These are phyloP conservation scores for Furcula furcula DNA, from an alignment of 2,888 invertebrate species.

Conservation along the genomic window DNA sequence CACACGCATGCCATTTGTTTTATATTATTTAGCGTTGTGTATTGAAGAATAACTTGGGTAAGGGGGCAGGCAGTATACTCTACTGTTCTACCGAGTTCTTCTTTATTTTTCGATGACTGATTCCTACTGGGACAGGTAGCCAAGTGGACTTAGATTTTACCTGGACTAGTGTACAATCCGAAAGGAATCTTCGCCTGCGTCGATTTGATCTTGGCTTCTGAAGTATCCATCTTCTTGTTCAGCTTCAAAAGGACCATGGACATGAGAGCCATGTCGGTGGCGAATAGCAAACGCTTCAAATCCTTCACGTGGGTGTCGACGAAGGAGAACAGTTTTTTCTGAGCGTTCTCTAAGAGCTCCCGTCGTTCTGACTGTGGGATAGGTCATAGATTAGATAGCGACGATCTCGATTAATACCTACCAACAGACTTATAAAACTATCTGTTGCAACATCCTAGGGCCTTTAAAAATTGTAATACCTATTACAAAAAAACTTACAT, in stretches of 20 bases:
- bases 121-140: too few relatives aligned
- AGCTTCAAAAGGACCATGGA: constrained; percentile 70
- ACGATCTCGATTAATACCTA: not conserved
- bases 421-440: too few relatives aligned
- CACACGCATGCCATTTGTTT: too few relatives aligned
- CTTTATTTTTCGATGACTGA: too few relatives aligned
- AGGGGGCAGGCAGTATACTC: too few relatives aligned
- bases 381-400: not conserved
- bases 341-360: constrained; percentile 52
- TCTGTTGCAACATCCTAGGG: too few relatives aligned
- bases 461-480: too few relatives aligned
- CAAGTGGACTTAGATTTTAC: too few relatives aligned
- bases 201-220: constrained; percentile 65
- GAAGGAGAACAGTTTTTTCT: constrained; percentile 57
- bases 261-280: constrained; percentile 70
- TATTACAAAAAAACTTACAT: too few relatives aligned
- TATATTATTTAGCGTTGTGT: too few relatives aligned
- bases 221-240: constrained; percentile 75
- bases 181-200: constrained; percentile 75
- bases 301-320: constrained; percentile 67
- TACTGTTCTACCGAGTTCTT: too few relatives aligned
- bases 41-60: too few relatives aligned
- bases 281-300: constrained; percentile 63
- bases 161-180: constrained; percentile 70
- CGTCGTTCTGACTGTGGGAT: constrained; percentile 54